Percentiles rank a stretch among this genome's conserved stretches.
Evolutionary conservation across 1,140 invertebrate species (phyloP).

Genomic region (Trypoxylus dichotomus): DNA sequence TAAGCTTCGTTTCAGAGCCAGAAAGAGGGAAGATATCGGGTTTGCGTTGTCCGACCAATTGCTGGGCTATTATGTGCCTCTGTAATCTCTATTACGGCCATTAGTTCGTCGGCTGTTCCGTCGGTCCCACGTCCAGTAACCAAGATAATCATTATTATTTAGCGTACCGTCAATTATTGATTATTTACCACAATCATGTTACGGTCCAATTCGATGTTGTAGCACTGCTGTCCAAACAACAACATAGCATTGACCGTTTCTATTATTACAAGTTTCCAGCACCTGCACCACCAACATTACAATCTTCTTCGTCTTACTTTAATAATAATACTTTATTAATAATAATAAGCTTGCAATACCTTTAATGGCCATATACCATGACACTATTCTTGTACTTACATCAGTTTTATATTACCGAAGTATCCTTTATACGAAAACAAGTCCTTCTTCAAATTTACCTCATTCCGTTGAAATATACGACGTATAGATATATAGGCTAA

Average conservation of each 20-base stretch:
- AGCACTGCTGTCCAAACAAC: conserved; percentile 28
- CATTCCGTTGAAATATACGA: no score
- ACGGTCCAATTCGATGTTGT: conserved; percentile 31
- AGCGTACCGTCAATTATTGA: conserved; percentile 46
- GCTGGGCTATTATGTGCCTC: conserved; percentile 42
- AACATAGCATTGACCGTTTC: conserved; percentile 9
- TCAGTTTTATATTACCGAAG: background rate
- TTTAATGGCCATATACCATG: background rate
- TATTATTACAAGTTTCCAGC: conserved; percentile 16
- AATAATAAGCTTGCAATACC: background rate
- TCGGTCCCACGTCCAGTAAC: conserved; percentile 43
- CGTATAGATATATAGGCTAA: no score
- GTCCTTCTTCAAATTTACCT: no score
- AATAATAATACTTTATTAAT: background rate
- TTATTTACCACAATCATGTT: conserved; percentile 47
- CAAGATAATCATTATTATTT: conserved; percentile 48
- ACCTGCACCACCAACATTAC: background rate
- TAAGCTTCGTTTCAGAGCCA: background rate
- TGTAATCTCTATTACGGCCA: conserved; percentile 47
- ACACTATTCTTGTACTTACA: background rate
- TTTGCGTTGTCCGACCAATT: conserved; percentile 28
- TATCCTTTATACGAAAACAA: no score
- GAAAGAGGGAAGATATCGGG: conserved; percentile 28
- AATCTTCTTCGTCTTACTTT: background rate
- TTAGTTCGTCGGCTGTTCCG: conserved; percentile 39